Conservation (phyloP, 2,797 vertebrate genomes). For the Acipenser ruthenus region DNA sequence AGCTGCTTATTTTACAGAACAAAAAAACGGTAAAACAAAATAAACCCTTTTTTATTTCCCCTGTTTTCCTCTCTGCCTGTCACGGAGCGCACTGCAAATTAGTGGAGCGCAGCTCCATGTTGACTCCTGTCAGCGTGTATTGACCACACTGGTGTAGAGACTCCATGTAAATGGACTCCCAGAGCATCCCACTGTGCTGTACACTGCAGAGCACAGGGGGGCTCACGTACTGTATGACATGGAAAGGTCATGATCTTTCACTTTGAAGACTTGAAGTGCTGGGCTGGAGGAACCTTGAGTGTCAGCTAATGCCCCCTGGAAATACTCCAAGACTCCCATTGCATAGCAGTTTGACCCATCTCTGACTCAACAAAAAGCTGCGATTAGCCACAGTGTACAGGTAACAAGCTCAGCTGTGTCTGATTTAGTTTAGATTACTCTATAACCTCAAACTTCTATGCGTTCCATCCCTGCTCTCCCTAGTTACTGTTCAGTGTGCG, state of each 20-base stretch:
- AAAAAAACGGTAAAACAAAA: neutral
- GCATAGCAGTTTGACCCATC: neutral
- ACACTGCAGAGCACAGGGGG: neutral
- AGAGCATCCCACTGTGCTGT: neutral
- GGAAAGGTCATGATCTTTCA: neutral
- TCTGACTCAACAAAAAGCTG: slow-evolving; percentile 7
- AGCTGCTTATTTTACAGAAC: slow-evolving; percentile 5
- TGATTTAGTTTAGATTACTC: neutral
- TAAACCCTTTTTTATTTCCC: neutral
- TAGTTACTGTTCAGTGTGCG: too few relatives aligned
- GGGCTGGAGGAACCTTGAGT: neutral
- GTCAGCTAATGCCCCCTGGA: too few relatives aligned
- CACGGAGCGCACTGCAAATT: neutral
- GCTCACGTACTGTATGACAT: neutral
- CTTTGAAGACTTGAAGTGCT: neutral
- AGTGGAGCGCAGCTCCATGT: neutral
- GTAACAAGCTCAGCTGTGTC: slow-evolving; percentile 8
- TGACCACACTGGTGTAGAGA: neutral
- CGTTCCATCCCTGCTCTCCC: too few relatives aligned
- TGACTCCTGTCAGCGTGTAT: neutral
- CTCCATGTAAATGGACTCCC: neutral
- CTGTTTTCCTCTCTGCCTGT: neutral
- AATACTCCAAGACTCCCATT: neutral
- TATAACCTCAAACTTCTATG: too few relatives aligned
- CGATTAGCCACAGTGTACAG: slow-evolving; percentile 8